Evolutionary conservation across 1,140 invertebrate species (phyloP), one percentile per base, ranked within the genome.

Genomic region (Planococcus citri): DNA sequence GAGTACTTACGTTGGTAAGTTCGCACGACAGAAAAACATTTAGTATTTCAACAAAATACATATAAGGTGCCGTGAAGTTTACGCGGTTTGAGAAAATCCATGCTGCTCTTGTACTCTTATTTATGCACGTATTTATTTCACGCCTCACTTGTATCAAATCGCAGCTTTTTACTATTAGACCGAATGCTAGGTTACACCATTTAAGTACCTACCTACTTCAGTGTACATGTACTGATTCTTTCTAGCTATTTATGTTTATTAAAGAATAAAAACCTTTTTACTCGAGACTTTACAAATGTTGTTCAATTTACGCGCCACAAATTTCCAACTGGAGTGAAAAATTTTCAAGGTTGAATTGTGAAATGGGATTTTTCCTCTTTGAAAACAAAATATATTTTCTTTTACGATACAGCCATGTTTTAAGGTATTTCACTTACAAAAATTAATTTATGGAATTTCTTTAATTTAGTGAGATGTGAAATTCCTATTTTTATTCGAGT

Each of bases 51-150:
- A 33, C 29, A 33, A 33, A 33, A 33, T 33, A n/a, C n/a, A n/a
- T n/a, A 33, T 33, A 33, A 33, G 29, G 29, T 33, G 3, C 12
- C 12, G 12, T 33, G 12, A 33, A 33, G 29, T 33, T 33, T 33
- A 33, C 29, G 29, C 29, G 29, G 29, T 33, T 12, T 33, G 29
- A 33, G 29, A 14, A 51, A 51, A 51, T 51, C 41, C 41, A 51
- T 20, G 41, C 6, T 51, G 2, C n/a, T 51, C 41, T 17, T 17
- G n/a, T 20, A 20, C 41, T 51, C 41, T 51, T 6, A 51, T 51
- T 51, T 51, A 51, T 51, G 41, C 41, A 51, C 41, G 41, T 51
- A 51, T 51, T 51, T 51, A 51, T 51, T 51, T 51, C 41, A 51
- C 6, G 6, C 41, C 41, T 51, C 41, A 51, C n/a, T 51, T 51